Evolutionary conservation across 2,797 vertebrate species (phyloP), one percentile per base, ranked within the genome.

Genomic region (Gallinago solitaria): DNA sequence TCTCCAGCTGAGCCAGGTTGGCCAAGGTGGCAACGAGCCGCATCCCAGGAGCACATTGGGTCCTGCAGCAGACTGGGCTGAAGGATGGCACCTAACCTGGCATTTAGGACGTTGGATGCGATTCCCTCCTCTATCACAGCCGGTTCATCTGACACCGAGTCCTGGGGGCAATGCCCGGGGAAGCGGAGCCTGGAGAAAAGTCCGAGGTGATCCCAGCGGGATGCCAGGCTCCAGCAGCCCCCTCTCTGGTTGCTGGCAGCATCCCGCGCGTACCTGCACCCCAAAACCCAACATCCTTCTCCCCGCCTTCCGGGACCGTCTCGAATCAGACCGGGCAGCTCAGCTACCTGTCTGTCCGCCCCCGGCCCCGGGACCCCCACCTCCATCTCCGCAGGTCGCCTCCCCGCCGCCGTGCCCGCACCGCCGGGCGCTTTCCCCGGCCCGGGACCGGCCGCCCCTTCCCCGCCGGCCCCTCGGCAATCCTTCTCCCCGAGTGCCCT

Each of bases 401-500:
- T 23, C 24, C 41, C 32, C 39, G 48, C 48, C 17, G 48, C 47
- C 9, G 8, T 18, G 8, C 23, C 57, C 35, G 18, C 33, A 8
- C 56, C 50, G 18, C 33, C 60, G 33, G 45, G 6, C 43, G 15
- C 71, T 33, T 2, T 21, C 10, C 41, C 60, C 25, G 23, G n/a
- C 37, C 60, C 47, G 6, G 16, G 14, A 2, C 20, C 17, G 39
- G 18, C 37, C 27, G 37, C 32, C 14, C n/a, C 23, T 39, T 61
- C 32, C 53, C 48, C 57, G 45, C 48, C 28, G 30, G 59, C 57
- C 50, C 57, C 59, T 2, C 18, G 2, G 74, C 59, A 93, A 79
- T 82, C 80, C 95, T 91, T 43, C 96, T 97, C 93, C 96, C 94
- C 93, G 89, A 92, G 77, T 57, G 92, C 97, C 97, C 98, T 98